A percentile compares a stretch with the other conserved stretches of the same genome.
phyloP scores from a whole-genome alignment of 2,888 invertebrate genomes.

The Mimumesa dahlbomi region DNA sequence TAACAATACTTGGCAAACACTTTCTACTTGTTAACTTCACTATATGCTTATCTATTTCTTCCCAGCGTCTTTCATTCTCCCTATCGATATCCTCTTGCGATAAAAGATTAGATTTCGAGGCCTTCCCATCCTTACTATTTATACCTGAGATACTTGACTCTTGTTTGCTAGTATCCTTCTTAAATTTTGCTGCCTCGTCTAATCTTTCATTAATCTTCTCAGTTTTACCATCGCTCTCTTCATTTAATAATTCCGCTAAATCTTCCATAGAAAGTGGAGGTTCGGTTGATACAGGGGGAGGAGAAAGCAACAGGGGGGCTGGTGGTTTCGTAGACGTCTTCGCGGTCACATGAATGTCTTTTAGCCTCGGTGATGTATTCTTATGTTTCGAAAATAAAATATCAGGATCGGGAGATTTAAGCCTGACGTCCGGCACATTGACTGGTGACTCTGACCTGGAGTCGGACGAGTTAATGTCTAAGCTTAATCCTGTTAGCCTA shows the following conservation, averaged over 20 bases:
- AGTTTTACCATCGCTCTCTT: constrained; percentile 60
- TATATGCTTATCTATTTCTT: constrained; percentile 73
- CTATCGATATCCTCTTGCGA: constrained; percentile 55
- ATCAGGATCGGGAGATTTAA: constrained; percentile 68
- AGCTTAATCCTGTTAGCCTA: constrained; percentile 29
- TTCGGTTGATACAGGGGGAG: constrained; percentile 68
- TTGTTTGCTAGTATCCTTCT: constrained; percentile 20
- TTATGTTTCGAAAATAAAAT: constrained; percentile 48
- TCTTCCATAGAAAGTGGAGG: constrained; percentile 77
- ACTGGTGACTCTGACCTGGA: constrained; percentile 51
- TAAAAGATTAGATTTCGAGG: constrained; percentile 22
- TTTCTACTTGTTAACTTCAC: constrained; percentile 62
- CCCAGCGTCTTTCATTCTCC: constrained; percentile 65
- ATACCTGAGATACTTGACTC: neutral
- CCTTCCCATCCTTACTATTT: constrained; percentile 40
- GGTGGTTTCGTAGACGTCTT: constrained; percentile 39
- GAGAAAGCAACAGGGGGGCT: constrained; percentile 66
- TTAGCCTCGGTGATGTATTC: constrained; percentile 56
- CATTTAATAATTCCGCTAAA: constrained; percentile 72
- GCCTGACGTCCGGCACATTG: constrained; percentile 53
- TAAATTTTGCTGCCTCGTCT: constrained; percentile 17
- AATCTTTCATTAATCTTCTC: constrained; percentile 31
- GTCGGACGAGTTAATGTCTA: constrained; percentile 33
- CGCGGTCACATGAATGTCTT: constrained; percentile 16
- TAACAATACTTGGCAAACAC: constrained; percentile 13